Conservation (phyloP, 2,797 vertebrate species). For the Eulemur rubriventer region DNA sequence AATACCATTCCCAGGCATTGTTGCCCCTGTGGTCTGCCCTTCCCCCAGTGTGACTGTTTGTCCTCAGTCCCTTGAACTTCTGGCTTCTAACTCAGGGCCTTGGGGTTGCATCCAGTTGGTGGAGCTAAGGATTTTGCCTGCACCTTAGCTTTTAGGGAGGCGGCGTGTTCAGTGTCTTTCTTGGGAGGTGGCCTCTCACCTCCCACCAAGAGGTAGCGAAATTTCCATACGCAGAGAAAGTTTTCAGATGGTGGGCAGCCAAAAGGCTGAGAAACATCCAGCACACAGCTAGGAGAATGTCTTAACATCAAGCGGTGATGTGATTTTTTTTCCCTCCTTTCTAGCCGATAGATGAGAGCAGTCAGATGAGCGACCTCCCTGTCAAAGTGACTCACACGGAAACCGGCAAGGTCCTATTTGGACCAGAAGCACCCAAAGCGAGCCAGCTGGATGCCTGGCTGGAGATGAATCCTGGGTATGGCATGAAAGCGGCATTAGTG, state of each 20-base stretch:
- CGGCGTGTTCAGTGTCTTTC: neutral
- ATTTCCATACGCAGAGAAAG: neutral
- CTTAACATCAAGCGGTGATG: neutral
- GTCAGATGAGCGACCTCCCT: slow-evolving; percentile 98
- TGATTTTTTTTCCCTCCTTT: slow-evolving; percentile 51
- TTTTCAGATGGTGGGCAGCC: neutral
- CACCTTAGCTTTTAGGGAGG: neutral
- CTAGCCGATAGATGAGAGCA: slow-evolving; percentile 98
- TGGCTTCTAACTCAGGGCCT: neutral
- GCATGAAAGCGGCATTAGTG: slow-evolving; percentile 29
- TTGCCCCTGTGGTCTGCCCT: neutral
- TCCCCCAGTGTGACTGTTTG: neutral
- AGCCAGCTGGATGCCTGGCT: slow-evolving; percentile 98
- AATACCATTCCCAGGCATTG: neutral
- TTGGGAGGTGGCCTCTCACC: neutral
- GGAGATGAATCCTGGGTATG: slow-evolving; percentile 98
- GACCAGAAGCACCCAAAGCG: slow-evolving; percentile 97
- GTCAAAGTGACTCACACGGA: slow-evolving; percentile 99
- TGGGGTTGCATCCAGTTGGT: neutral
- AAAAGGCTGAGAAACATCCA: neutral
- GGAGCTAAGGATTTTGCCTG: neutral
- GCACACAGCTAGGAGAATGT: neutral
- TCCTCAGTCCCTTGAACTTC: neutral
- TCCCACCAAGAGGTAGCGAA: neutral
- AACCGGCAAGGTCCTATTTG: slow-evolving; percentile 97